Conservation (phyloP, 2,797 vertebrate species). For the Ictinia mississippiensis region DNA sequence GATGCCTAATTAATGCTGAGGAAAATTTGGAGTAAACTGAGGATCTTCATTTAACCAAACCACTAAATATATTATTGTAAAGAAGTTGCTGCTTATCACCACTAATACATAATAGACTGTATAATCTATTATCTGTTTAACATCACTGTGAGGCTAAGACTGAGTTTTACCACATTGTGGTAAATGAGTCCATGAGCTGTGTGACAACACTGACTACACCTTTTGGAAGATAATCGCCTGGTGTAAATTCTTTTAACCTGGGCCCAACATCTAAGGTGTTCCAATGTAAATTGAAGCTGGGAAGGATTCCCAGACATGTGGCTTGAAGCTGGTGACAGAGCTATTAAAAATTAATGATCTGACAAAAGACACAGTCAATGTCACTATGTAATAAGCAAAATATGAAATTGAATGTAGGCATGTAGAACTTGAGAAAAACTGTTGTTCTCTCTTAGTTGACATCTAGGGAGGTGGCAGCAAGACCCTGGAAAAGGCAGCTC, state of each 20-base stretch:
- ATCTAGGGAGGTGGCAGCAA: background rate
- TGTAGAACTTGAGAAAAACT: background rate
- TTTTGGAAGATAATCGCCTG: background rate
- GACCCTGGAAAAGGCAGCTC: background rate
- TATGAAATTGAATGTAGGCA: background rate
- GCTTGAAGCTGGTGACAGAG: constrained; percentile 7
- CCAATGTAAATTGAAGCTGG: background rate
- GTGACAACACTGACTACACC: background rate
- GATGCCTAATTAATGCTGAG: background rate
- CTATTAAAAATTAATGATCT: constrained; percentile 34
- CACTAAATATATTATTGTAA: background rate
- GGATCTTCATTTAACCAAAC: background rate
- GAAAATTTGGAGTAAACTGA: background rate
- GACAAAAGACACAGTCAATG: background rate
- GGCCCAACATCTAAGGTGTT: background rate
- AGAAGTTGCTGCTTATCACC: background rate
- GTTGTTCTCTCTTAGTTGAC: background rate
- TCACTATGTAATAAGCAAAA: background rate
- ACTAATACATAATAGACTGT: background rate
- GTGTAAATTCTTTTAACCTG: background rate
- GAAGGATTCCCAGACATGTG: background rate
- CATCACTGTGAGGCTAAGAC: background rate
- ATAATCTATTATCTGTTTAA: background rate
- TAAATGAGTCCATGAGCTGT: background rate
- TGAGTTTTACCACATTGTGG: background rate